Conservation (phyloP, 2,113 vertebrate genomes). For the Nibea albiflora region DNA sequence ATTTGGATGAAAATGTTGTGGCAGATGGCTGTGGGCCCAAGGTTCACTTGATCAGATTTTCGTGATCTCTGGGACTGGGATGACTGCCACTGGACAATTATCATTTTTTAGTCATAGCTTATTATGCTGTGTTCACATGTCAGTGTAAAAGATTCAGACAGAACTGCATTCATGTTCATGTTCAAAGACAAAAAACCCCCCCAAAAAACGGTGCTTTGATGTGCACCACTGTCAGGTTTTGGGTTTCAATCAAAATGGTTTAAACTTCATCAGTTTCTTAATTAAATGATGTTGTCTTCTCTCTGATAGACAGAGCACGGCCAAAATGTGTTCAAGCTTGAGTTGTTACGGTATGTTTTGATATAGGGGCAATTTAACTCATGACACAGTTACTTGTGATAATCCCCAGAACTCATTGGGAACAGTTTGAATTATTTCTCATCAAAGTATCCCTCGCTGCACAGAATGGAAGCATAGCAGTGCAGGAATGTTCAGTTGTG, state of each 20-base stretch:
- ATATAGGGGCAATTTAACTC: slow-evolving; percentile 22
- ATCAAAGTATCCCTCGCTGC: slow-evolving; percentile 21
- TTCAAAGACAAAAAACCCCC: slow-evolving; percentile 20
- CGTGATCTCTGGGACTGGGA: slow-evolving; percentile 49
- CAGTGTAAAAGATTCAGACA: slow-evolving; percentile 5
- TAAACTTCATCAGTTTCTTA: slow-evolving; percentile 3
- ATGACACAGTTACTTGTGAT: slow-evolving; percentile 15
- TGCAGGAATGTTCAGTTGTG: neutral
- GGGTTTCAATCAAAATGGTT: slow-evolving; percentile 4
- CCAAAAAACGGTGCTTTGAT: neutral
- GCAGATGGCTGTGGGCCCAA: slow-evolving; percentile 61
- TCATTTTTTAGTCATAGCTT: slow-evolving; percentile 13
- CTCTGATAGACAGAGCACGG: neutral
- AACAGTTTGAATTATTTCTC: slow-evolving; percentile 27
- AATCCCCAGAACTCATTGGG: slow-evolving; percentile 34
- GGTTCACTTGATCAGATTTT: slow-evolving; percentile 60
- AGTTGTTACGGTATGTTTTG: neutral
- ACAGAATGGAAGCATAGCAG: neutral
- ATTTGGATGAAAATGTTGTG: slow-evolving; percentile 57
- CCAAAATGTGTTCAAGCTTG: neutral
- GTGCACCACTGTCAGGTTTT: slow-evolving; percentile 1
- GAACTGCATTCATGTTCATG: neutral
- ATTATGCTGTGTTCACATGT: slow-evolving; percentile 28
- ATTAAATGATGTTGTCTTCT: slow-evolving; percentile 22
- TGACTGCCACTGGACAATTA: slow-evolving; percentile 49